Conservation (phyloP, 1,140 invertebrate species). For the Meloidogyne chitwoodi region DNA sequence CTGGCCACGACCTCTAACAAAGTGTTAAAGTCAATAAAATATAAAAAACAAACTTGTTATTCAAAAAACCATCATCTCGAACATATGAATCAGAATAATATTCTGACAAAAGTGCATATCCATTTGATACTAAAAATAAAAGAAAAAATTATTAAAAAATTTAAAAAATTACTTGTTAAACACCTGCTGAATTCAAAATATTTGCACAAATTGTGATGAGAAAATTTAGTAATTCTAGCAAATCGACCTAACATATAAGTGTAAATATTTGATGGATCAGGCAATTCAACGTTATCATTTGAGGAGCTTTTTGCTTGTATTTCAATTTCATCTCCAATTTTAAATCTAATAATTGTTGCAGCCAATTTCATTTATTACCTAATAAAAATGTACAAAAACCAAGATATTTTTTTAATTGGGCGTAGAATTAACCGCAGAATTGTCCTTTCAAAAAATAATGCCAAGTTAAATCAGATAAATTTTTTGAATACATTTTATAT, state of each 20-base stretch:
- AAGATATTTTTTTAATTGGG: no score
- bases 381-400: no score
- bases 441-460: not conserved
- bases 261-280: not conserved
- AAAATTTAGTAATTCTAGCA: not conserved
- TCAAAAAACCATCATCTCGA: not conserved
- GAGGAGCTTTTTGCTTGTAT: not conserved
- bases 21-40: no score
- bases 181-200: conserved; percentile 28
- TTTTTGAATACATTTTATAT: not conserved
- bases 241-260: conserved; percentile 26
- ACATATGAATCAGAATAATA: conserved; percentile 22
- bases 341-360: not conserved
- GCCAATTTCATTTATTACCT: not conserved
- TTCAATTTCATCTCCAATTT: not conserved
- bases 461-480: not conserved
- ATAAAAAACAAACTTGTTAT: not conserved
- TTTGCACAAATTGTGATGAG: conserved; percentile 24
- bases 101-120: conserved; percentile 29
- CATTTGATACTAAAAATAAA: conserved; percentile 27
- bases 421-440: no score
- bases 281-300: not conserved
- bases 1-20: no score
- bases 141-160: conserved; percentile 8
- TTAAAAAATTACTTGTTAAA: conserved; percentile 17